These are phyloP conservation scores for Epistrophe grossulariae DNA, from an alignment of 2,888 invertebrate genomes.

Conservation along the genomic window DNA sequence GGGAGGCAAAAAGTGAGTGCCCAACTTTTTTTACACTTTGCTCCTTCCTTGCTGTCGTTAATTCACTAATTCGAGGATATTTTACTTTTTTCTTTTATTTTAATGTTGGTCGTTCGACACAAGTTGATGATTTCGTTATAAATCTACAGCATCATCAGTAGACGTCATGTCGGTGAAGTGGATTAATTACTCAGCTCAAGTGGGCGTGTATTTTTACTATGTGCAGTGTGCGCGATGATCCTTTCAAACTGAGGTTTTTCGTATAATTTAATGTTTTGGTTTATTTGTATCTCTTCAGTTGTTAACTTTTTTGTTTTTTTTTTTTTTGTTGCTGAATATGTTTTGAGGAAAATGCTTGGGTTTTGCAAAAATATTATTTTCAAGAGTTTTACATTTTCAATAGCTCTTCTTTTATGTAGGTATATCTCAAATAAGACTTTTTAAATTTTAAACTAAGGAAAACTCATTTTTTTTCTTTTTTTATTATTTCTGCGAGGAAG, in stretches of 20 bases:
- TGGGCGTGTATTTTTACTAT: constrained; percentile 66
- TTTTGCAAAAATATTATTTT: constrained; percentile 33
- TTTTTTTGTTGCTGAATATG: constrained; percentile 17
- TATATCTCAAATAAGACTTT: not conserved
- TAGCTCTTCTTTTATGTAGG: not conserved
- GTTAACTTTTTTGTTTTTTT: not conserved
- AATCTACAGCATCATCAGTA: not conserved
- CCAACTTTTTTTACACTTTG: constrained; percentile 37
- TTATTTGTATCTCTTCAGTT: constrained; percentile 35
- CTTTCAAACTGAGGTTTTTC: constrained; percentile 59
- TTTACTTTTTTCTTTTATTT: constrained; percentile 43
- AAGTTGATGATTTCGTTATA: constrained; percentile 54
- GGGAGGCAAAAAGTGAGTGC: constrained; percentile 36
- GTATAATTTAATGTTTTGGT: constrained; percentile 61
- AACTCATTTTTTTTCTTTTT: not conserved
- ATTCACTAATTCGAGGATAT: constrained; percentile 65
- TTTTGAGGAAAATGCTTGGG: constrained; percentile 13
- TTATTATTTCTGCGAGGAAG: not conserved
- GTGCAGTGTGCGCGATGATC: constrained; percentile 53
- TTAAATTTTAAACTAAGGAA: not conserved
- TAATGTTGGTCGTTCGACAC: constrained; percentile 49
- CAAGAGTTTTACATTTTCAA: constrained; percentile 27
- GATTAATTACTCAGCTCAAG: constrained; percentile 76
- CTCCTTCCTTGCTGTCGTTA: constrained; percentile 47
- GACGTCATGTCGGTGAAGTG: constrained; percentile 70